These are phyloP conservation scores for Microctenopoma lineatum DNA, from an alignment of 2,797 vertebrate species.

Conservation along the genomic window DNA sequence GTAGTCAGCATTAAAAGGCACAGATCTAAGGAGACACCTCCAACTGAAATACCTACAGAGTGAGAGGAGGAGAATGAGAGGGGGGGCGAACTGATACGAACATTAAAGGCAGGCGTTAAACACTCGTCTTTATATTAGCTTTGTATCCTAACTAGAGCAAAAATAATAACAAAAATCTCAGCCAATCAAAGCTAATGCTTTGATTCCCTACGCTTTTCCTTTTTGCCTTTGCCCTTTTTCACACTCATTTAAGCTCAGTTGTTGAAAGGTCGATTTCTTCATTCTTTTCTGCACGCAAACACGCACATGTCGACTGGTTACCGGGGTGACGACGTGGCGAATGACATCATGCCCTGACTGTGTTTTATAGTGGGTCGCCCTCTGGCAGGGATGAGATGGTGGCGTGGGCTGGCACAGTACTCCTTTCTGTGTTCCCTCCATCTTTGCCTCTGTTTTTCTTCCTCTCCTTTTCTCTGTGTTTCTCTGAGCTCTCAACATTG, in stretches of 20 bases:
- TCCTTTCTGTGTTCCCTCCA: conserved; percentile 50
- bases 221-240: conserved; percentile 48
- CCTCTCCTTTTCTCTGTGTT: conserved; percentile 34
- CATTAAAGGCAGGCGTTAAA: conserved; percentile 79
- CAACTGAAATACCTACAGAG: conserved; percentile 80
- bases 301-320: conserved; percentile 60
- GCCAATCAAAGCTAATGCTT: conserved; percentile 35
- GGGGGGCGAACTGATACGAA: conserved; percentile 70
- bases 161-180: conserved; percentile 67
- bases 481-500: conserved; percentile 51
- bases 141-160: conserved; percentile 69
- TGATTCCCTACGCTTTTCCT: conserved; percentile 36
- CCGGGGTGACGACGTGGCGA: conserved; percentile 73
- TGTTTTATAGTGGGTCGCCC: conserved; percentile 56
- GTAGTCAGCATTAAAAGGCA: conserved; percentile 84
- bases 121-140: conserved; percentile 73
- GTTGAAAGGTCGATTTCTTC: conserved; percentile 65
- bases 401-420: conserved; percentile 52
- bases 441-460: conserved; percentile 52
- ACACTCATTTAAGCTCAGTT: conserved; percentile 50
- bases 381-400: conserved; percentile 69
- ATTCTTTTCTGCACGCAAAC: conserved; percentile 57
- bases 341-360: conserved; percentile 76
- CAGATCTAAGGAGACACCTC: conserved; percentile 82
- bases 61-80: conserved; percentile 54